A percentile compares a stretch with the other conserved stretches of the same genome.
These are phyloP conservation scores for Lerista edwardsae DNA, from an alignment of 2,797 vertebrate species.

Conservation along the genomic window DNA sequence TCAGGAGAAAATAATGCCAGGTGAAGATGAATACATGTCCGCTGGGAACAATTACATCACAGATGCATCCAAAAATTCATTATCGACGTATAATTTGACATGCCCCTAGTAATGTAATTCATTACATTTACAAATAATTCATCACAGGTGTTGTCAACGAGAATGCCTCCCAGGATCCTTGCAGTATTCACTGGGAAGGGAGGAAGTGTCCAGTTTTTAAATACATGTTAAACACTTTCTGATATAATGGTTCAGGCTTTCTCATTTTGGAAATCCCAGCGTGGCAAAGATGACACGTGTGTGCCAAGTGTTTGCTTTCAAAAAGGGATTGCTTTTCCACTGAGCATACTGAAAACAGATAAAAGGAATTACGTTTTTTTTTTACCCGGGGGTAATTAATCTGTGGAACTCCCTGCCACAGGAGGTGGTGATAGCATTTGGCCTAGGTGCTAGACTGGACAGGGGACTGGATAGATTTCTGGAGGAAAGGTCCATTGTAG, in stretches of 20 bases:
- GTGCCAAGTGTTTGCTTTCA: conserved; percentile 29
- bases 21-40: conserved; percentile 67
- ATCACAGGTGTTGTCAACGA: conserved; percentile 68
- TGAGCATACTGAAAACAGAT: not conserved
- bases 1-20: conserved; percentile 75
- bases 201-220: conserved; percentile 63
- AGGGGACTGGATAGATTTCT: no score
- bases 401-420: no score
- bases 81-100: conserved; percentile 73
- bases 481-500: no score
- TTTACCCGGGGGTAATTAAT: no score
- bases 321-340: conserved; percentile 30
- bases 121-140: conserved; percentile 74
- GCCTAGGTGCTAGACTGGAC: no score
- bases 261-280: conserved; percentile 57
- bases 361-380: no score
- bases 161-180: conserved; percentile 54
- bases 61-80: conserved; percentile 71
- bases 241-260: conserved; percentile 53
- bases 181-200: conserved; percentile 56
- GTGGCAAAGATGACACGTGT: conserved; percentile 21
- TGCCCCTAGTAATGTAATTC: conserved; percentile 69
- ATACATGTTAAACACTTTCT: conserved; percentile 50
- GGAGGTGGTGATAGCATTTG: no score
- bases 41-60: conserved; percentile 66